Conservation (phyloP, 1,140 invertebrate genomes). For the Penaeus indicus region DNA sequence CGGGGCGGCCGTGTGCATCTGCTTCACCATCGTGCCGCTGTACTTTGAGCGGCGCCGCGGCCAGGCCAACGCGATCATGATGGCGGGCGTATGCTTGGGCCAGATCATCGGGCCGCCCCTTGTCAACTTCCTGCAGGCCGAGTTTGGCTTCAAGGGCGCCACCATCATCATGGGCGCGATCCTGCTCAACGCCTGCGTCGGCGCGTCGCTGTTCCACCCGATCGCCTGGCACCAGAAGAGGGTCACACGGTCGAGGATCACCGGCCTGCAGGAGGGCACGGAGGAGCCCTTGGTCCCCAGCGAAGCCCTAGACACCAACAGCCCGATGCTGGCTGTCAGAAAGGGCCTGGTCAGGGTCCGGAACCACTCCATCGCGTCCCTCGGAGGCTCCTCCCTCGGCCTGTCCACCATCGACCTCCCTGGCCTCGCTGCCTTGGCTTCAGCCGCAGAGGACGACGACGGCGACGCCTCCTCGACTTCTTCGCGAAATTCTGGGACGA, state of each 20-base stretch:
- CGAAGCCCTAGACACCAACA: too few species aligned
- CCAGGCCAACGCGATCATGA: slow-evolving; percentile 20
- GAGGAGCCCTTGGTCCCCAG: neutral
- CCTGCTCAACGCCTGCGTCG: slow-evolving; percentile 7
- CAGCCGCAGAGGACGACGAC: too few species aligned
- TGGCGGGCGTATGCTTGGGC: slow-evolving; percentile 9
- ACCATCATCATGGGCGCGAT: neutral
- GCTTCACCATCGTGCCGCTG: slow-evolving; percentile 9
- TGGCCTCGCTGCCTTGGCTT: too few species aligned
- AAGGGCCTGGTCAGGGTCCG: too few species aligned
- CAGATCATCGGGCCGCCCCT: neutral
- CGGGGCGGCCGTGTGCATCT: neutral
- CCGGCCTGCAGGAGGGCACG: neutral
- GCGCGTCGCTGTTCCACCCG: neutral
- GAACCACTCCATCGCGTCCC: too few species aligned
- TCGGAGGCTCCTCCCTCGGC: too few species aligned
- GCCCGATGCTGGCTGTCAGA: too few species aligned
- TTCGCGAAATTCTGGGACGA: neutral
- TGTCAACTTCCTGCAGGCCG: neutral
- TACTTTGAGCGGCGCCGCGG: slow-evolving; percentile 2
- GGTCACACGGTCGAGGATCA: neutral
- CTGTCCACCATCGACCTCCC: too few species aligned
- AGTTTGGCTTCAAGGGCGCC: neutral
- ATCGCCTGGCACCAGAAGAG: neutral
- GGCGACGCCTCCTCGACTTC: neutral